A percentile compares a stretch with the other conserved stretches of the same genome.
phyloP scores from a whole-genome alignment of 2,888 invertebrate species.

The Pollenia griseotomentosa region DNA sequence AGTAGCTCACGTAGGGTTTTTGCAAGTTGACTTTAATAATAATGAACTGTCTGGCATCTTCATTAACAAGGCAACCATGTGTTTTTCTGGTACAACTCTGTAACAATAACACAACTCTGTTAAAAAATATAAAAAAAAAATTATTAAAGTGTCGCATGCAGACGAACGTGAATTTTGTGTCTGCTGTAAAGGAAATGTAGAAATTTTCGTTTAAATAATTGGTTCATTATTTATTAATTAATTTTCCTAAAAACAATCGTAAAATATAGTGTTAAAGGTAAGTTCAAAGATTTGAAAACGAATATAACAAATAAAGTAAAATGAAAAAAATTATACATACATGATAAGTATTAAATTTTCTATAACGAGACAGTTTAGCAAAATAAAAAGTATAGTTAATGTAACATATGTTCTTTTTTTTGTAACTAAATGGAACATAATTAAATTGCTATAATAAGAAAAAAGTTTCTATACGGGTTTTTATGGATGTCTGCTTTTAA shows the following conservation, averaged over 20 bases:
- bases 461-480: background rate
- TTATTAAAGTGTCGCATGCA: slow-evolving; percentile 45
- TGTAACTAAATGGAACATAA: background rate
- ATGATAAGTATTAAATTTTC: background rate
- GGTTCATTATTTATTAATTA: slow-evolving; percentile 13
- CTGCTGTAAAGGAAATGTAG: slow-evolving; percentile 12
- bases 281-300: background rate
- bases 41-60: no score
- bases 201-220: slow-evolving; percentile 42
- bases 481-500: slow-evolving; percentile 1
- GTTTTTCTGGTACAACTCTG: background rate
- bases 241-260: background rate
- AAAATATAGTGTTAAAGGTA: slow-evolving; percentile 56
- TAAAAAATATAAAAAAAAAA: slow-evolving; percentile 38
- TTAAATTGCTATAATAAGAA: background rate
- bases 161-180: slow-evolving; percentile 45
- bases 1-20: no score
- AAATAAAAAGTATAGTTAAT: background rate
- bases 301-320: background rate
- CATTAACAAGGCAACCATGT: background rate
- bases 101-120: slow-evolving; percentile 29
- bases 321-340: background rate
- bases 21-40: no score
- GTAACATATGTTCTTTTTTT: background rate
- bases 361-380: background rate